Evolutionary conservation across 2,888 invertebrate species (phyloP), one percentile per base, ranked within the genome.

Genomic region (Oscheius myriophilus): DNA sequence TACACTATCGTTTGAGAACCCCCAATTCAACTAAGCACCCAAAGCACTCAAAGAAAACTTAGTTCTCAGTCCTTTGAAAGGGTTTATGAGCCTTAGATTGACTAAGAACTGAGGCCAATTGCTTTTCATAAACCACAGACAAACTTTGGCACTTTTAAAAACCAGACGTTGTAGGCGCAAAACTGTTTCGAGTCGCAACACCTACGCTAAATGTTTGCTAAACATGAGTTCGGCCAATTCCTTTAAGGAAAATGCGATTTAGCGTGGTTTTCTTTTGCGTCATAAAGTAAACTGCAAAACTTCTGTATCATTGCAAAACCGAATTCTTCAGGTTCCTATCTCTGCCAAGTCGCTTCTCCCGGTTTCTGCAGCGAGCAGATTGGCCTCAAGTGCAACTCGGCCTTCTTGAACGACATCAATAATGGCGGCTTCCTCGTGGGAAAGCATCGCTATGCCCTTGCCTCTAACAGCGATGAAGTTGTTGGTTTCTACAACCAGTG

Each of bases 401-500:
- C 46, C 21, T 58, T 67, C 67, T 58, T 58, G 14, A 57, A 49
- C 6, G 67, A 67, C 18, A 58, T 67, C 4, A 67, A 67, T 26
- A 14, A 16, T 21, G 46, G 61, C n/a, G 42, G 52, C 41, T 18
- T 23, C 14, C 42, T 42, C 33, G 42, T 53, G 25, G 63, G 63
- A 9, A 39, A 39, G 18, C 42, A 26, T 21, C 63, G 39, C 26
- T 63, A 67, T n/a, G 26, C 67, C 14, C 49, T 67, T 2, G 67
- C 67, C 7, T 55, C 67, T 0, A 67, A 49, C 26, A 67, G 58
- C 3, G 67, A 67, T 42, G 67, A 67, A 46, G 52, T 67, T 18
- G 57, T 57, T 16, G 67, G 67, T 18, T 58, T 51, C 42, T 23
- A 49, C 18, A 52, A 49, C n/a, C 58, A 57, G 6, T 67, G 67